These are phyloP conservation scores for Athalia circularis DNA, from an alignment of 2,888 invertebrate species.

Conservation along the genomic window DNA sequence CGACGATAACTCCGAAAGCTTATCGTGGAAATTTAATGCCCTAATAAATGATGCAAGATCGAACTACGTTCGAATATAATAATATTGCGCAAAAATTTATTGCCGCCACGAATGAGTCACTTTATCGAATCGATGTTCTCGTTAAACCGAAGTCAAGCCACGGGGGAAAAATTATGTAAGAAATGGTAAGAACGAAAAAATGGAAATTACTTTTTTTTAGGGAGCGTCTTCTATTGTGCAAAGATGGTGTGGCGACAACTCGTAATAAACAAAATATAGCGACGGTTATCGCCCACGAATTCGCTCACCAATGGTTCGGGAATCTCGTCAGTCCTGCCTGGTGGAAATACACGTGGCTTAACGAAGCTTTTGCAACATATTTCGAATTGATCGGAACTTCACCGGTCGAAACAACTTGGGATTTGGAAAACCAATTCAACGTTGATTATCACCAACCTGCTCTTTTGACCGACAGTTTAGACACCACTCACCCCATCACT, in stretches of 20 bases:
- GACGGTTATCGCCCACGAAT: slow-evolving; percentile 78
- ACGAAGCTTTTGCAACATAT: slow-evolving; percentile 75
- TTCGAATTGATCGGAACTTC: slow-evolving; percentile 69
- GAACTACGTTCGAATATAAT: neutral
- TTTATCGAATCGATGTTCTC: neutral
- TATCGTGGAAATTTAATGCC: no score
- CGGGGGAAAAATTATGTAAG: neutral
- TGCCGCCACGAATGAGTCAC: neutral
- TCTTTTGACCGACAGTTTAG: slow-evolving; percentile 69
- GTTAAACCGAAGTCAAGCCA: neutral
- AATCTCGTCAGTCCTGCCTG: slow-evolving; percentile 64
- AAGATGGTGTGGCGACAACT: slow-evolving; percentile 74
- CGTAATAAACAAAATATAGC: slow-evolving; percentile 74
- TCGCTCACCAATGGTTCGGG: slow-evolving; percentile 73
- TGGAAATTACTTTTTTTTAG: slow-evolving; percentile 60
- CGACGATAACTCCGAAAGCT: no score
- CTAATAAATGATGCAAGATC: no score
- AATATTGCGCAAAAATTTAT: neutral
- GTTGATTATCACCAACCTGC: slow-evolving; percentile 67
- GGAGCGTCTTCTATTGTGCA: slow-evolving; percentile 74
- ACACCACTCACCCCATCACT: slow-evolving; percentile 76
- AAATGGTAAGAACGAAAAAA: neutral
- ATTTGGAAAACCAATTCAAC: slow-evolving; percentile 72
- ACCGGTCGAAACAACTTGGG: slow-evolving; percentile 72
- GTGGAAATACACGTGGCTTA: slow-evolving; percentile 76